Evolutionary conservation across 2,888 invertebrate genomes (phyloP), one percentile per base, ranked within the genome.

Genomic region (Melinaea marsaeus): DNA sequence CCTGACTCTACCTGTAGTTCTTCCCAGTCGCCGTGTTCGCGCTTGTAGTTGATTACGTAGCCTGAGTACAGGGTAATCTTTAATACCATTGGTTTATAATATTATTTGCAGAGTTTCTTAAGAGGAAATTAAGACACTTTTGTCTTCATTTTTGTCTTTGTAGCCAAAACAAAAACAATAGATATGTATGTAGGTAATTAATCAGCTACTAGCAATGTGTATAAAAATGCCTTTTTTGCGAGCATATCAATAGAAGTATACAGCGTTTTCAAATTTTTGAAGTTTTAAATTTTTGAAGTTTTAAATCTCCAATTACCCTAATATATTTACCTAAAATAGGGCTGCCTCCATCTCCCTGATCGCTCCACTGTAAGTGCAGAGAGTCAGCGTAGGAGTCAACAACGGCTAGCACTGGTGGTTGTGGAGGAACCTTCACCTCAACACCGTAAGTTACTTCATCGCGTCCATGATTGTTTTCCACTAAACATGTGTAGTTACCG

Each of bases 11-110:
- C 95, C 81, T 96, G 96, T 65, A 96, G 87, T 81, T 97, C 97
- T 80, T 97, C 96, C 97, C 97, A 97, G 77, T 97, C 97, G 0
- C 97, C 97, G 75, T 95, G 95, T 74, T 97, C 96, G 13, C 96
- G 92, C 80, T 97, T 97, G 84, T 96, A 97, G 89, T 97, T 97
- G 68, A 97, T 95, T 4, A 96, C 96, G 84, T 97, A 97, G 46
- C 97, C 97, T 92, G 80, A 60, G 11, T 48, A 48, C 37, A 37
- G 37, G 3, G 37, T 37, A 37, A 37, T 37, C 37, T 37, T 2
- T 37, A 7, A 37, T 37, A 37, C 7, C 7, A 37, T 37, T 37
- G 3, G 5, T 37, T 37, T 4, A 37, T 37, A 6, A 37, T 7
- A 4, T 6, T 37, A 3, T 37, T 37, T 37, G 22, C 37, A 2